A percentile compares a stretch with the other conserved stretches of the same genome.
Evolutionary conservation across 2,113 vertebrate species (phyloP).

Genomic region (cat (Felis catus)): F.catus_Fca126_mat1.0 CM031426.1:592501-593000

Average conservation of each 20-base stretch:
- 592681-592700: background rate
- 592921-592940: background rate
- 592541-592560: background rate
- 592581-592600: background rate
- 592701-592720: background rate
- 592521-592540: background rate
- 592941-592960: background rate
- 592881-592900: background rate
- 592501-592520: background rate
- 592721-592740: background rate
- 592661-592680: background rate
- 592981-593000: background rate
- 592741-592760: background rate
- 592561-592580: background rate
- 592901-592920: background rate
- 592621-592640: background rate
- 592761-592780: background rate
- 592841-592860: background rate
- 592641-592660: background rate
- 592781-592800: background rate
- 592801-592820: background rate
- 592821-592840: background rate
- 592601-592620: background rate
- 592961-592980: background rate
- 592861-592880: background rate